phyloP scores from a whole-genome alignment of 1,140 invertebrate genomes.

The Diplogasteroides magnus region DNA sequence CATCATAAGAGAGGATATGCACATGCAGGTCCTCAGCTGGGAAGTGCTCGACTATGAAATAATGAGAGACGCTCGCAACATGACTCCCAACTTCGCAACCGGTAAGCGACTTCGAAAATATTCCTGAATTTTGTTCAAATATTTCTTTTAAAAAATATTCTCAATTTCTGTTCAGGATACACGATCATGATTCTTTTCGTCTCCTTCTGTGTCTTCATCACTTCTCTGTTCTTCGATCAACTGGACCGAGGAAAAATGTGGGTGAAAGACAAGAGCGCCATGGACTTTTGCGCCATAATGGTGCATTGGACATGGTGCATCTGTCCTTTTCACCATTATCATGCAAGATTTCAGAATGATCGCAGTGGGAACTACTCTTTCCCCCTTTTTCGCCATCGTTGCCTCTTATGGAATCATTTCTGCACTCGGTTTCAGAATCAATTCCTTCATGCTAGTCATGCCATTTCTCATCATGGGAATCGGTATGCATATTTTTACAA shows the following conservation, averaged over 20 bases:
- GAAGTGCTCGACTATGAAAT: constrained; percentile 47
- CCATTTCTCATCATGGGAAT: constrained; percentile 49
- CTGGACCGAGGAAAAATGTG: constrained; percentile 39
- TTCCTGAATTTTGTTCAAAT: neutral
- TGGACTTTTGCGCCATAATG: too few species aligned
- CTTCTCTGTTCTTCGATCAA: constrained; percentile 30
- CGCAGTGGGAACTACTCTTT: constrained; percentile 28
- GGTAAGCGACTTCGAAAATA: constrained; percentile 10
- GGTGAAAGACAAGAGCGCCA: neutral
- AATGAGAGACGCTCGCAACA: constrained; percentile 42
- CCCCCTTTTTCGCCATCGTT: constrained; percentile 42
- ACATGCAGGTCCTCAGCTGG: constrained; percentile 38
- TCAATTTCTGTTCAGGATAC: constrained; percentile 32
- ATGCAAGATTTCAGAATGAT: constrained; percentile 24
- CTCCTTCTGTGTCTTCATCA: constrained; percentile 27
- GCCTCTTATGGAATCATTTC: constrained; percentile 43
- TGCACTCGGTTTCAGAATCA: constrained; percentile 39
- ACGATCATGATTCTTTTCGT: constrained; percentile 41
- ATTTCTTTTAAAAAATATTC: too few species aligned
- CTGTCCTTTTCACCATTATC: too few species aligned
- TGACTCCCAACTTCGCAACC: constrained; percentile 48
- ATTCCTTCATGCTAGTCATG: constrained; percentile 50
- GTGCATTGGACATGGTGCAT: too few species aligned
- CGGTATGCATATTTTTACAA: constrained; percentile 28
- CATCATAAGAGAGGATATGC: neutral